phyloP scores from a whole-genome alignment of 2,113 vertebrate species.

The Machaerirhynchus nigripectus region DNA sequence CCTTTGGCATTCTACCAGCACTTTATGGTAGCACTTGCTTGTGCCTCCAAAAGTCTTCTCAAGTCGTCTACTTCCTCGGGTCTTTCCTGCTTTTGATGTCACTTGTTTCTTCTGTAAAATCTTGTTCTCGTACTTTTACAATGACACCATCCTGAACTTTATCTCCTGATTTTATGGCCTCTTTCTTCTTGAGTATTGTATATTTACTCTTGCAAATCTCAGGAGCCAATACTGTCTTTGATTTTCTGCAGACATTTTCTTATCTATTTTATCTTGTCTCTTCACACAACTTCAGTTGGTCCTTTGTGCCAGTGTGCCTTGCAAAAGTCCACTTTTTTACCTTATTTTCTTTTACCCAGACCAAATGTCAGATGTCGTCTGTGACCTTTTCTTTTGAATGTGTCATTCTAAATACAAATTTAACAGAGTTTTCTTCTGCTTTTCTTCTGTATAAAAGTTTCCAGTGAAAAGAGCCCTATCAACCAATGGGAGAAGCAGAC shows the following conservation, averaged over 20 bases:
- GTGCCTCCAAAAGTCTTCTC: not conserved
- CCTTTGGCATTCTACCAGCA: not conserved
- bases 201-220: not conserved
- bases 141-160: not conserved
- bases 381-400: constrained; percentile 16
- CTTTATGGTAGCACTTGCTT: not conserved
- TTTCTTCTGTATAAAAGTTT: not conserved
- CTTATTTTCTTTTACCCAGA: not conserved
- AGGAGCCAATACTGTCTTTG: not conserved
- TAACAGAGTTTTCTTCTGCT: not conserved
- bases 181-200: not conserved
- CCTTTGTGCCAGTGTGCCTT: not conserved
- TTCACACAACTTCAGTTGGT: not conserved
- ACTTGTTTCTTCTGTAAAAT: not conserved
- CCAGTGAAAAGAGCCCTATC: not conserved
- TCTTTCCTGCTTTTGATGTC: not conserved
- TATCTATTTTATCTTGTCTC: not conserved
- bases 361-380: not conserved
- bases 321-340: not conserved
- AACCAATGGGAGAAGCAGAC: not conserved
- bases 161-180: not conserved
- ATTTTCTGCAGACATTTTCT: not conserved
- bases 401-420: constrained; percentile 14
- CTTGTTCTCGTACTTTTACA: not conserved
- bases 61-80: not conserved